Conservation (phyloP, 92 coral and sea anemone genomes). For the Epizoanthus ramosus region DNA sequence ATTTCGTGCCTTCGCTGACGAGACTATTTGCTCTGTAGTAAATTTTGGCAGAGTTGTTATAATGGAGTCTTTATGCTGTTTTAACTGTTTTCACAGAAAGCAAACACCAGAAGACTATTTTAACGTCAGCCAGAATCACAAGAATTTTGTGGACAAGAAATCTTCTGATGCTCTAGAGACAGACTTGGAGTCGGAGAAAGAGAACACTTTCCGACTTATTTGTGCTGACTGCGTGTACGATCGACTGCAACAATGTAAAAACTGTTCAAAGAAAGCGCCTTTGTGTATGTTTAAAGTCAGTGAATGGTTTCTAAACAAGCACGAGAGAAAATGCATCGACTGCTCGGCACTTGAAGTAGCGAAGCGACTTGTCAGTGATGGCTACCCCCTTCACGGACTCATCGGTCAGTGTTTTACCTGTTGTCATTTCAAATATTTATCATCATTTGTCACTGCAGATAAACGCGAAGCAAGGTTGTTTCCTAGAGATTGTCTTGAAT, state of each 20-base stretch:
- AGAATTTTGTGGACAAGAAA: slow-evolving; percentile 54
- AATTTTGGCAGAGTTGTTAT: not conserved
- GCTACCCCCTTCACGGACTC: slow-evolving; percentile 67
- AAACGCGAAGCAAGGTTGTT: slow-evolving; percentile 58
- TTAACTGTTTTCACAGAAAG: slow-evolving; percentile 88
- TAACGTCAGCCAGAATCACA: slow-evolving; percentile 80
- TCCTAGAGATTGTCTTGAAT: slow-evolving; percentile 84
- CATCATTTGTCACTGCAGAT: slow-evolving; percentile 78
- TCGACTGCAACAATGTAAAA: slow-evolving; percentile 84
- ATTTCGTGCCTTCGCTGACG: slow-evolving; percentile 1
- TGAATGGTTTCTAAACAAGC: slow-evolving; percentile 87
- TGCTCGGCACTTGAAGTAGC: slow-evolving; percentile 87
- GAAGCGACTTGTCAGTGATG: slow-evolving; percentile 72
- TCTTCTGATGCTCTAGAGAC: slow-evolving; percentile 53
- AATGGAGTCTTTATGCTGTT: slow-evolving; percentile 91
- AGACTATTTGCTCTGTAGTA: slow-evolving; percentile 33
- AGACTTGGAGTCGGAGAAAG: slow-evolving; percentile 56
- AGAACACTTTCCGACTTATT: slow-evolving; percentile 65
- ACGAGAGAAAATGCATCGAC: slow-evolving; percentile 83
- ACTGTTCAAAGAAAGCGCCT: slow-evolving; percentile 80
- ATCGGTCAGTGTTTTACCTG: slow-evolving; percentile 94
- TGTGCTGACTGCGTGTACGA: slow-evolving; percentile 97
- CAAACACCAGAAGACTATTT: slow-evolving; percentile 85
- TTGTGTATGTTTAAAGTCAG: slow-evolving; percentile 92
- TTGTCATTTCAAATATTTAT: slow-evolving; percentile 87